Base-by-base conservation (phyloP, 2,888 invertebrate species). In the Idaea biselata region DNA sequence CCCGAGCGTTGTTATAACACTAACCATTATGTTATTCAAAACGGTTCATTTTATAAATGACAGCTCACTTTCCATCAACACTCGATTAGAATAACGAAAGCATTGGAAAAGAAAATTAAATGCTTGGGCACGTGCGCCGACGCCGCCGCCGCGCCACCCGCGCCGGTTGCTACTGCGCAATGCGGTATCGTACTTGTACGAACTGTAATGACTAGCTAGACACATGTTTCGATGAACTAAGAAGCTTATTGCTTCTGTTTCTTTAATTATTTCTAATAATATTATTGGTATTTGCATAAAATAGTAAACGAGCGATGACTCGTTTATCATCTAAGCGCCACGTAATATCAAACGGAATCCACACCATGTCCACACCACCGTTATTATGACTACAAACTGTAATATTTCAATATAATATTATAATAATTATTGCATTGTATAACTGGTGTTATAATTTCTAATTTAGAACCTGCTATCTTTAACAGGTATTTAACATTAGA, bases 61-160 rank as follows among this genome's bases (percentile, higher is more conserved):
- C 60, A 53, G 60, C 55, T 61, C 60, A 66, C 69, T 70, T 72
- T 72, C 70, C 57, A 68, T 58, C 61, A 25, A 53, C 58, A 60
- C 64, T 58, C 55, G 56, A 56, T 55, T 58, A 55, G 68, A 68
- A 69, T 70, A 70, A 61, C 65, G 61, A 69, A 63, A 59, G 65
- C 58, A n/a, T 25, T 16, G 18, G 44, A 59, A 58, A 44, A 44
- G 44, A 44, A 62, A 66, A 66, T 25, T 60, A 60, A 57, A 66
- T 68, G 68, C 66, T 57, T 8, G 32, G 53, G 31, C 67, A 66
- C 62, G 69, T 60, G 58, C 63, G 18, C 63, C 16, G 55, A 17
- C 16, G 55, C 17, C 53, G 55, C 55, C 1, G 6, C 6, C 55
- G n/a, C 17, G 8, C 56, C 17, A 56, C n/a, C n/a, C n/a, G 25